Conservation (phyloP, 2,797 vertebrate species). For the Enoplosus armatus region DNA sequence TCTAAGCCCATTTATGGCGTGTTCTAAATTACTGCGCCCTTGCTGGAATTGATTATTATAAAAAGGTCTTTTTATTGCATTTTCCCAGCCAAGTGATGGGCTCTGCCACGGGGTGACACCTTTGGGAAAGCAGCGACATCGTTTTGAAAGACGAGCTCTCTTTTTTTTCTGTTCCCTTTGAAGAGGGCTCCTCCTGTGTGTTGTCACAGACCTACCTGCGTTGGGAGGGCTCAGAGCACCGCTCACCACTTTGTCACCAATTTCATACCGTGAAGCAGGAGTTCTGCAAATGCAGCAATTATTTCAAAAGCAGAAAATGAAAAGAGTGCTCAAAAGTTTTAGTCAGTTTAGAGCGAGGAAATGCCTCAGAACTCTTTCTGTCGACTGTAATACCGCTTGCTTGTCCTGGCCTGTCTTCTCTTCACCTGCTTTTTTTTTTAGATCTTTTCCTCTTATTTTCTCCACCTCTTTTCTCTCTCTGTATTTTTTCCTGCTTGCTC, state of each 20-base stretch:
- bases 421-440: slow-evolving; percentile 28
- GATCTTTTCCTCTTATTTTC: slow-evolving; percentile 17
- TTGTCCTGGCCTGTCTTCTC: slow-evolving; percentile 32
- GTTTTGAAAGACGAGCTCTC: slow-evolving; percentile 63
- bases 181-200: slow-evolving; percentile 73
- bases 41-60: slow-evolving; percentile 79
- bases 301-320: slow-evolving; percentile 76
- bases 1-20: slow-evolving; percentile 54
- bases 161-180: slow-evolving; percentile 62
- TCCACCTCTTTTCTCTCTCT: slow-evolving; percentile 13
- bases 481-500: neutral
- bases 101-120: slow-evolving; percentile 68
- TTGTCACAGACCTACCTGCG: slow-evolving; percentile 71
- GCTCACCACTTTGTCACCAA: slow-evolving; percentile 78
- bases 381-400: slow-evolving; percentile 20
- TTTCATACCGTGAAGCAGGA: slow-evolving; percentile 69
- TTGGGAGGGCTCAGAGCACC: slow-evolving; percentile 59
- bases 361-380: slow-evolving; percentile 53
- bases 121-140: slow-evolving; percentile 54
- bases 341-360: slow-evolving; percentile 52
- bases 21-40: slow-evolving; percentile 74
- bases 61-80: slow-evolving; percentile 77
- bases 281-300: slow-evolving; percentile 80
- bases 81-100: slow-evolving; percentile 64
- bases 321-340: slow-evolving; percentile 67